Evolutionary conservation across 2,113 vertebrate genomes (phyloP).

Genomic region (Onychorhynchus coronatus): DNA sequence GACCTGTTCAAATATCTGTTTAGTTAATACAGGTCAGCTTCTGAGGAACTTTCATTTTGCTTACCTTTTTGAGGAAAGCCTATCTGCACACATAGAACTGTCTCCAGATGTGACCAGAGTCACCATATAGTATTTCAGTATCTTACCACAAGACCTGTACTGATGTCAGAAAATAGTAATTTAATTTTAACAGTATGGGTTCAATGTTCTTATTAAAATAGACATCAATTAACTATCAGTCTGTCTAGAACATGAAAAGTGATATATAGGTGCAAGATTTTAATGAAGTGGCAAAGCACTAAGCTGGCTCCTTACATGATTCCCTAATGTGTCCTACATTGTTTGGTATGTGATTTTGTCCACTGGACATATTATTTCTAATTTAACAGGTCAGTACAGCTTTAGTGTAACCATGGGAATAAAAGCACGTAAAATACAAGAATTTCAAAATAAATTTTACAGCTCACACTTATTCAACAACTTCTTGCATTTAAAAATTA

Average conservation of each 20-base stretch:
- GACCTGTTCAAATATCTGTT: neutral
- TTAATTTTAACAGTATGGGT: neutral
- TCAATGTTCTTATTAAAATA: neutral
- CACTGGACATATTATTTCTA: neutral
- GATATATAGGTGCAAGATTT: neutral
- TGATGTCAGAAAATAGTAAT: neutral
- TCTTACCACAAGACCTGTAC: neutral
- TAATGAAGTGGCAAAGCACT: neutral
- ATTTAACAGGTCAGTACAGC: conserved; percentile 29
- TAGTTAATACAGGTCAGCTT: neutral
- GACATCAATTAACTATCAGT: neutral
- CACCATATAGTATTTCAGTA: neutral
- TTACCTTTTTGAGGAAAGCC: neutral
- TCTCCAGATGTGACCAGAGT: neutral
- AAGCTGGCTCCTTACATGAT: neutral
- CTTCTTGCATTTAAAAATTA: neutral
- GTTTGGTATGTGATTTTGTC: neutral
- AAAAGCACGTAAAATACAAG: conserved; percentile 28
- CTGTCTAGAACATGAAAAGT: neutral
- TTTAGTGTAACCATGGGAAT: conserved; percentile 4
- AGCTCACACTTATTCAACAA: neutral
- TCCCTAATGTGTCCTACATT: neutral
- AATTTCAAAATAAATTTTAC: conserved; percentile 22
- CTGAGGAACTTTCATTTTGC: neutral
- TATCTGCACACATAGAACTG: neutral